Percentiles rank a stretch among this genome's conserved stretches.
Conservation (phyloP, 92 coral and sea anemone genomes). For the Parazoanthus darwini region DNA sequence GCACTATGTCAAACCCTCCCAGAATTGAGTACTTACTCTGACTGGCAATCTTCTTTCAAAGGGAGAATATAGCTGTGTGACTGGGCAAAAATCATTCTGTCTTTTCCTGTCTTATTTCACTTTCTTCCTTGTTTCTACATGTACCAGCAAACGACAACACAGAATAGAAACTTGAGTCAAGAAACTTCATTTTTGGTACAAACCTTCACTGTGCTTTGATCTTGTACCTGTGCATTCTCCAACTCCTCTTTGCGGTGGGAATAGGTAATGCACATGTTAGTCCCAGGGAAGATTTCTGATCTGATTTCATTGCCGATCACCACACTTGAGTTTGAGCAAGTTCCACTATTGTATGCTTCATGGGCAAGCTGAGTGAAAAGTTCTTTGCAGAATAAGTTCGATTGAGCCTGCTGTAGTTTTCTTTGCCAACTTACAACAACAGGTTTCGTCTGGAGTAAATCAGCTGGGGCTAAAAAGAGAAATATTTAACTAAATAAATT, state of each 20-base stretch:
- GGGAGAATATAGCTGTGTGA: no score
- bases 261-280: constrained; percentile 83
- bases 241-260: constrained; percentile 57
- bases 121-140: no score
- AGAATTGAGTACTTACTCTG: no score
- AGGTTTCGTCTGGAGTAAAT: background rate
- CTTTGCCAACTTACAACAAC: constrained; percentile 64
- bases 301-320: constrained; percentile 88
- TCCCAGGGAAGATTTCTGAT: constrained; percentile 96
- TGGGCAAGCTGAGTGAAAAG: constrained; percentile 90
- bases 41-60: no score
- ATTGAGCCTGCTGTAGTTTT: constrained; percentile 82
- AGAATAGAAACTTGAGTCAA: no score
- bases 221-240: background rate
- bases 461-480: constrained; percentile 29
- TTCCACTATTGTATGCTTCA: constrained; percentile 86
- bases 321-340: constrained; percentile 59
- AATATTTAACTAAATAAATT: background rate
- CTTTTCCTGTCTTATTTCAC: no score
- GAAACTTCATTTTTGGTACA: background rate
- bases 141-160: no score
- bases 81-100: no score
- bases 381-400: constrained; percentile 89
- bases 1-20: no score
- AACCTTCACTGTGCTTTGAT: constrained; percentile 1